Percentiles rank a stretch among this genome's conserved stretches.
Evolutionary conservation across 1,140 invertebrate species (phyloP).

Genomic region (Eueides isabella): DNA sequence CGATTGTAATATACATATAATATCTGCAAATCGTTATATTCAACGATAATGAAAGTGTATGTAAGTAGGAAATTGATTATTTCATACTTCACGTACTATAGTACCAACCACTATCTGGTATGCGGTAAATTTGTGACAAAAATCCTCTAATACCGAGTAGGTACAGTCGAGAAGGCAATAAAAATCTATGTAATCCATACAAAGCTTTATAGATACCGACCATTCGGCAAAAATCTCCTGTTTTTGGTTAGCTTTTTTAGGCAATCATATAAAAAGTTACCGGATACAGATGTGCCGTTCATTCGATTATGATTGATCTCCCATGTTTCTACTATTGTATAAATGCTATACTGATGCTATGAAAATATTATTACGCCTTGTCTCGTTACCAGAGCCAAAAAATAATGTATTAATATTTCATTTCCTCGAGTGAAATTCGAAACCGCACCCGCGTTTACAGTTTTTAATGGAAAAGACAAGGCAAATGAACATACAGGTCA

Average conservation of each 20-base stretch:
- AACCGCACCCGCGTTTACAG: too few relatives aligned
- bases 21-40: too few relatives aligned
- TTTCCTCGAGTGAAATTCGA: too few relatives aligned
- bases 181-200: conserved; percentile 30
- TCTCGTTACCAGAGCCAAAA: too few relatives aligned
- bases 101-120: too few relatives aligned
- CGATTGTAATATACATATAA: too few relatives aligned
- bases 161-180: conserved; percentile 20
- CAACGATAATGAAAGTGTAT: too few relatives aligned
- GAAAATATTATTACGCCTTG: not conserved
- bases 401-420: too few relatives aligned
- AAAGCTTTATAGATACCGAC: conserved; percentile 26
- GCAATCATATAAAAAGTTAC: conserved; percentile 16
- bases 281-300: conserved; percentile 1
- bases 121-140: not conserved
- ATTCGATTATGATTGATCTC: not conserved
- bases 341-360: not conserved
- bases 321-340: not conserved
- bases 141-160: conserved; percentile 22
- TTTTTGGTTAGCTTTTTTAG: conserved; percentile 21
- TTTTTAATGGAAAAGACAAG: too few relatives aligned
- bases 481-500: too few relatives aligned
- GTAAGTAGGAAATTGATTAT: too few relatives aligned
- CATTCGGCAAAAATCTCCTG: conserved; percentile 18
- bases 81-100: too few relatives aligned